These are phyloP conservation scores for Drosophila burlai DNA, from an alignment of 1,140 invertebrate species.

Conservation along the genomic window DNA sequence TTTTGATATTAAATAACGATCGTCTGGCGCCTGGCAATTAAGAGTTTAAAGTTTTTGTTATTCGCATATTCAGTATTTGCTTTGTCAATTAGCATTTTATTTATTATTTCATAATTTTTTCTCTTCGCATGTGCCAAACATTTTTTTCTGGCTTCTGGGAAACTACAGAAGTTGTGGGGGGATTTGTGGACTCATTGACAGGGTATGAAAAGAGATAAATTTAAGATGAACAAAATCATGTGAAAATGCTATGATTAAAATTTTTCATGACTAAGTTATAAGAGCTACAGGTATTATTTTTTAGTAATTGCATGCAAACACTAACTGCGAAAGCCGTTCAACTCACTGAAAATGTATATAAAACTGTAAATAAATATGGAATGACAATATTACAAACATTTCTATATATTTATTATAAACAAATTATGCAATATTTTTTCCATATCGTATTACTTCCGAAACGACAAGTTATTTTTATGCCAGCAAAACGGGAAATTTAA, in stretches of 20 bases:
- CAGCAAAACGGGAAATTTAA: conserved; percentile 22
- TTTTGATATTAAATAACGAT: conserved; percentile 53
- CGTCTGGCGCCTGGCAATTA: conserved; percentile 74
- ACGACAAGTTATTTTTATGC: conserved; percentile 11
- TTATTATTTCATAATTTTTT: conserved; percentile 59
- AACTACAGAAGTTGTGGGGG: background rate
- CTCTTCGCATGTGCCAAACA: conserved; percentile 33
- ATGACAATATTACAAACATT: background rate
- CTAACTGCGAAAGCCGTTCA: background rate
- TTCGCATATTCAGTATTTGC: conserved; percentile 17
- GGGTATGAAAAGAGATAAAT: background rate
- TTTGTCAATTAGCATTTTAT: conserved; percentile 66
- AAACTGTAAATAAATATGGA: no score
- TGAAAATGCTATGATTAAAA: background rate
- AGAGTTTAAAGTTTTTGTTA: conserved; percentile 56
- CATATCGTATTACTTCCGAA: conserved; percentile 23
- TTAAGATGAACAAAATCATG: background rate
- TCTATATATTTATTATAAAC: background rate
- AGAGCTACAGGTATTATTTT: background rate
- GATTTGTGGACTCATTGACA: background rate
- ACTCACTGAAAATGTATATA: background rate
- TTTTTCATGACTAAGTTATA: background rate
- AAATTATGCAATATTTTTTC: conserved; percentile 8
- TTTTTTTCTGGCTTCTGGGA: conserved; percentile 12
- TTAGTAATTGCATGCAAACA: background rate